These are phyloP conservation scores for Lasioglossum figueresi DNA, from an alignment of 2,888 invertebrate species.

Conservation along the genomic window DNA sequence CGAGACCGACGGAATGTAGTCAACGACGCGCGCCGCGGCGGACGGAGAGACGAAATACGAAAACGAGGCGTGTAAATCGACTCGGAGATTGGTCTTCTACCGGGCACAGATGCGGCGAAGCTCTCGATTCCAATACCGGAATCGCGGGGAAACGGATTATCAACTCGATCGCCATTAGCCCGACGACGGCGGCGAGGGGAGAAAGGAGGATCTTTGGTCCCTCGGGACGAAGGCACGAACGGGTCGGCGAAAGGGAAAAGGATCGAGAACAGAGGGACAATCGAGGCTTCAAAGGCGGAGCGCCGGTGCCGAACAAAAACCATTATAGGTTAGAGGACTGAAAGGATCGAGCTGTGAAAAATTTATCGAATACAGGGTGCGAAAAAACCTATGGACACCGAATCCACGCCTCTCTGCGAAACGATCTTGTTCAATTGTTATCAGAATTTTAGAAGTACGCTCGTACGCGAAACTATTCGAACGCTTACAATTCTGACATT, in stretches of 20 bases:
- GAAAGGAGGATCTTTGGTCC: background rate
- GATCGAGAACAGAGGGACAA: background rate
- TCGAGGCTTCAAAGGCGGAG: background rate
- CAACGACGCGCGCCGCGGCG: background rate
- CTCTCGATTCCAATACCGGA: background rate
- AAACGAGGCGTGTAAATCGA: background rate
- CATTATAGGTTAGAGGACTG: background rate
- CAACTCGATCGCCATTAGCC: constrained; percentile 25
- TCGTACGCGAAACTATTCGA: too few relatives aligned
- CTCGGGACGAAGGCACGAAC: constrained; percentile 6
- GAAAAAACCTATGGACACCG: background rate
- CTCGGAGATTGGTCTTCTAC: background rate
- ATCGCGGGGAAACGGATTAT: constrained; percentile 11
- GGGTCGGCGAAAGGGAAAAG: constrained; percentile 5
- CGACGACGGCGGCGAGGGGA: background rate
- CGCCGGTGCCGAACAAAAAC: background rate
- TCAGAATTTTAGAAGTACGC: background rate
- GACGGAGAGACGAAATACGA: background rate
- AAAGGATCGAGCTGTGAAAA: background rate
- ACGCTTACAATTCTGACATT: too few relatives aligned
- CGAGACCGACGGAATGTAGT: background rate
- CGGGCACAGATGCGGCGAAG: too few relatives aligned
- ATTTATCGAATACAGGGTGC: background rate
- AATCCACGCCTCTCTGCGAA: background rate
- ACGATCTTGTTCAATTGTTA: background rate